These are phyloP conservation scores for Opisthocomus hoazin DNA, from an alignment of 2,113 vertebrate species.

Conservation along the genomic window DNA sequence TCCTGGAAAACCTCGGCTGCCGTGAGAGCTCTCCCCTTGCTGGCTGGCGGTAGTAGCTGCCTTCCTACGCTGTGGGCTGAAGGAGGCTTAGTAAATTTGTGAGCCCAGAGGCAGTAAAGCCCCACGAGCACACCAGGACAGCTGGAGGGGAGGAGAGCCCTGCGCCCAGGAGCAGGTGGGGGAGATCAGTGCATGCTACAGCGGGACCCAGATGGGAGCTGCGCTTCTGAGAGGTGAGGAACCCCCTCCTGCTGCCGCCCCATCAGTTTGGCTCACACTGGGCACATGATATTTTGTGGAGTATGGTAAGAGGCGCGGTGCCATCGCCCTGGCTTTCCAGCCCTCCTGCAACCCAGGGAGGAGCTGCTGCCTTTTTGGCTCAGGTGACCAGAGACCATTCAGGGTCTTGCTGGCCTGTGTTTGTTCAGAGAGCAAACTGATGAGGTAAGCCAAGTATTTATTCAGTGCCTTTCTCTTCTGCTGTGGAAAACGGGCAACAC, in stretches of 20 bases:
- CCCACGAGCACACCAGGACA: fast-evolving
- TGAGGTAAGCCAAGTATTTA: background rate
- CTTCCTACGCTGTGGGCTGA: fast-evolving
- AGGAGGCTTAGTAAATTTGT: background rate
- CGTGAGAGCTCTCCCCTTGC: background rate
- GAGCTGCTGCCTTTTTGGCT: background rate
- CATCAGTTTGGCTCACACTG: background rate
- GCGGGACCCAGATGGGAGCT: background rate
- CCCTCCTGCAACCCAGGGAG: background rate
- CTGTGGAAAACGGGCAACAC: background rate
- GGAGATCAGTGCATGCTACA: background rate
- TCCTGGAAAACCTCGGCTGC: background rate
- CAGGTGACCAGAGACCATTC: background rate
- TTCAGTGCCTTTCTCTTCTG: background rate
- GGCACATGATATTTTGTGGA: background rate
- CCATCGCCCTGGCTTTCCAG: background rate
- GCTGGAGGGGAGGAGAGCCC: background rate
- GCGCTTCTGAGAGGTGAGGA: background rate
- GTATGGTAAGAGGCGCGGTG: fast-evolving
- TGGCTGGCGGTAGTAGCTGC: background rate
- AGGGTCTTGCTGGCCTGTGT: background rate
- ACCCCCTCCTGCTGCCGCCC: background rate
- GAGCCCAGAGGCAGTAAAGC: background rate
- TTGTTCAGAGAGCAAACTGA: background rate
- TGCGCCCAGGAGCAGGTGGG: fast-evolving